These are phyloP conservation scores for Triplophysa tibetana DNA, from an alignment of 2,113 vertebrate species.

Conservation along the genomic window DNA sequence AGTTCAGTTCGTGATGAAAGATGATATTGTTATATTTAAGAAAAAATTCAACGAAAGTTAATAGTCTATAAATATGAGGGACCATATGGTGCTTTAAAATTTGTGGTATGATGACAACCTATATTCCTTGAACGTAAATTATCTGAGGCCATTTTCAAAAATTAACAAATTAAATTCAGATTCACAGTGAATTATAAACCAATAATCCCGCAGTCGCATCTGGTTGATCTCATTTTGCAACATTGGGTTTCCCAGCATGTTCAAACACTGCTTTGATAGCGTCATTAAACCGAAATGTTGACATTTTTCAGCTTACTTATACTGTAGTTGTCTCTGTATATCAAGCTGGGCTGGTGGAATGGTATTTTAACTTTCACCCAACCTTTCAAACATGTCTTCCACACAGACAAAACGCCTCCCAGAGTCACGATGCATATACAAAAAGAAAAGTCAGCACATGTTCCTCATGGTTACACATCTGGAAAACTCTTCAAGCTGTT, in stretches of 20 bases:
- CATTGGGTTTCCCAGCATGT: too few relatives aligned
- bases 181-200: too few relatives aligned
- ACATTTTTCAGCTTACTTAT: too few relatives aligned
- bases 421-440: conserved; percentile 53
- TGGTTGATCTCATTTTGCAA: too few relatives aligned
- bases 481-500: conserved; percentile 22
- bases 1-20: conserved; percentile 2
- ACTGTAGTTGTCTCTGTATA: background rate
- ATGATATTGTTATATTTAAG: background rate
- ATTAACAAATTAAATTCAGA: too few relatives aligned
- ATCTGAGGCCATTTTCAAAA: too few relatives aligned
- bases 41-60: conserved; percentile 8
- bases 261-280: too few relatives aligned
- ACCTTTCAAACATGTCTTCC: background rate
- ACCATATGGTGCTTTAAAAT: conserved; percentile 25
- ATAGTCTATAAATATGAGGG: background rate
- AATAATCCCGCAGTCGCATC: too few relatives aligned
- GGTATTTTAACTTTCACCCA: background rate
- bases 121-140: too few relatives aligned
- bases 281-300: too few relatives aligned
- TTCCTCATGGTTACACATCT: background rate
- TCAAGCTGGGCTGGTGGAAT: background rate
- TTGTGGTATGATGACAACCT: too few relatives aligned
- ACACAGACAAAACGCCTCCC: conserved; percentile 37
- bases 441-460: background rate